A percentile compares a stretch with the other conserved stretches of the same genome.
Evolutionary conservation across 2,888 invertebrate species (phyloP).

Genomic region (Ophion ellenae): DNA sequence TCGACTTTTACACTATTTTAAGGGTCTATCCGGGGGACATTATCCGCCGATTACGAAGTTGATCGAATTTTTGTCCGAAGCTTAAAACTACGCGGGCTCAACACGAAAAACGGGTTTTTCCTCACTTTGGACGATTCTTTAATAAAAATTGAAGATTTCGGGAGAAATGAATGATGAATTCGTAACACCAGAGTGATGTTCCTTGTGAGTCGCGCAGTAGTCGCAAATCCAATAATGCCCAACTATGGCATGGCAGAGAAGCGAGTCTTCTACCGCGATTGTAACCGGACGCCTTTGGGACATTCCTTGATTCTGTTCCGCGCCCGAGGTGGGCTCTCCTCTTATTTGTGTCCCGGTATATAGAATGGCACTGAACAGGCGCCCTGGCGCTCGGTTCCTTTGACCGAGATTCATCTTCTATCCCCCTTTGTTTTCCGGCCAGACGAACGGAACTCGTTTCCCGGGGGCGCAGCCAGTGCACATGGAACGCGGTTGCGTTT

Average conservation of each 20-base stretch:
- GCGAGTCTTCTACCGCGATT: slow-evolving; percentile 47
- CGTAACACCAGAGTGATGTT: background rate
- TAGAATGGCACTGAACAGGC: background rate
- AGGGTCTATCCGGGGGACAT: no score
- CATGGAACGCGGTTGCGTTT: background rate
- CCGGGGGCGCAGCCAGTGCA: background rate
- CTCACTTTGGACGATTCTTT: no score
- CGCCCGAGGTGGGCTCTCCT: background rate
- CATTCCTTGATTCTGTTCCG: slow-evolving; percentile 35
- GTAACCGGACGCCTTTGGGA: slow-evolving; percentile 54
- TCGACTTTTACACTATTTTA: no score
- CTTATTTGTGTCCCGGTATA: slow-evolving; percentile 25
- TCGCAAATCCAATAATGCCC: slow-evolving; percentile 46
- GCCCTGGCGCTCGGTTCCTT: slow-evolving; percentile 30
- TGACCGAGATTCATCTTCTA: slow-evolving; percentile 28
- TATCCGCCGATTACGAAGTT: no score
- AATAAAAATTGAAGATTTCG: no score
- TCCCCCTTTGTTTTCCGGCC: background rate
- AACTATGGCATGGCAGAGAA: slow-evolving; percentile 27
- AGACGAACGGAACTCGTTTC: background rate
- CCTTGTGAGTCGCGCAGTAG: background rate
- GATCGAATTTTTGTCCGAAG: no score
- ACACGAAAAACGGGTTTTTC: no score
- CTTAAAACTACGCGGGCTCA: no score
- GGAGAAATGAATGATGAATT: no score